Conservation (phyloP, 2,113 vertebrate genomes). For the Uropsilus gracilis region DNA sequence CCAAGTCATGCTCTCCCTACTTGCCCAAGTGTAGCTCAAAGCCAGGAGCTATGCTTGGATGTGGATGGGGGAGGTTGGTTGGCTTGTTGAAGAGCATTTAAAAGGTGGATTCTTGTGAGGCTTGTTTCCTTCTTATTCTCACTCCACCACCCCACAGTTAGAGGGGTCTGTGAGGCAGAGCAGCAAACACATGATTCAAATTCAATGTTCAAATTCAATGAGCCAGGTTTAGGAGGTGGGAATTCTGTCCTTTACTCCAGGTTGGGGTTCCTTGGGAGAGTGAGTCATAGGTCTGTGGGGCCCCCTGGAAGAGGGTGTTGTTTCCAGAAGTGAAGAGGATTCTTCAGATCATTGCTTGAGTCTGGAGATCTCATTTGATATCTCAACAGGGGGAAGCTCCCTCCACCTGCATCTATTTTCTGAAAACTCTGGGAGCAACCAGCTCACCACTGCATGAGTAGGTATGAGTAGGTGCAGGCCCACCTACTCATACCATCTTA, state of each 20-base stretch:
- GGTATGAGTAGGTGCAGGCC: background rate
- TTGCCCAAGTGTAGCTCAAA: background rate
- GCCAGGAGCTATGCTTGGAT: background rate
- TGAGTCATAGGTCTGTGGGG: background rate
- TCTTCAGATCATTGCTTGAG: background rate
- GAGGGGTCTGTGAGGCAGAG: background rate
- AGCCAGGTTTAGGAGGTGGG: background rate
- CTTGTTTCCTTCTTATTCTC: background rate
- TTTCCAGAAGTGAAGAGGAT: background rate
- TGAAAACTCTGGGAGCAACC: background rate
- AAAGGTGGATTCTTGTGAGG: too few relatives aligned
- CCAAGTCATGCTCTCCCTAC: background rate
- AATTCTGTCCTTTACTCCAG: accelerated
- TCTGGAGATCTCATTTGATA: background rate
- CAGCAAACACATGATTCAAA: background rate
- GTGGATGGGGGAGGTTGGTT: accelerated
- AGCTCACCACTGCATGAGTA: background rate
- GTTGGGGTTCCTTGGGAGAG: background rate
- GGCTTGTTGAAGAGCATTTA: background rate
- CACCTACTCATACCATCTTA: background rate
- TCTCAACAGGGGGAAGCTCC: too few relatives aligned
- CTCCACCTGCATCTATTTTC: background rate
- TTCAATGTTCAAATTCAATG: background rate
- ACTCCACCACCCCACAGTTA: background rate
- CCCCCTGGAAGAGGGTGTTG: background rate